Conservation (phyloP, 2,113 vertebrate species). For the Hemiprocne comata region DNA sequence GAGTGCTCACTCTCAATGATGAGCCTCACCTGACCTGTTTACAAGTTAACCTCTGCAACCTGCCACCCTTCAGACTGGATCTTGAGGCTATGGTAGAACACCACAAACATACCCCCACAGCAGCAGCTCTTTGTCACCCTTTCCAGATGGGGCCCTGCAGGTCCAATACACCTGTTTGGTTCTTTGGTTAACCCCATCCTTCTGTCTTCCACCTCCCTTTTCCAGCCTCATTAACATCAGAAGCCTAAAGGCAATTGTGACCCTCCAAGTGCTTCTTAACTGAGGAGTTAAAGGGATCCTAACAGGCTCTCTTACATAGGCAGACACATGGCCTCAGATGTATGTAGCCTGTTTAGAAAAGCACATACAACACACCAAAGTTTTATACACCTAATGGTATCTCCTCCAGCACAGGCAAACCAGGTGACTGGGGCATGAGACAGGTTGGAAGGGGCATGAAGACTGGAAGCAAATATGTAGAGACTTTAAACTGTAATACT, state of each 20-base stretch:
- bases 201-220: background rate
- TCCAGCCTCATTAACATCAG: background rate
- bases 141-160: background rate
- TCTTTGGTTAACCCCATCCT: background rate
- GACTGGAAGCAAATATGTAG: background rate
- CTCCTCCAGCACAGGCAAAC: background rate
- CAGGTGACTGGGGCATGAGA: background rate
- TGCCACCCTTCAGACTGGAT: background rate
- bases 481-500: background rate
- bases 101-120: accelerated
- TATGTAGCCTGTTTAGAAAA: background rate
- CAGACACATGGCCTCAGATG: background rate
- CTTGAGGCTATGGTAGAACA: accelerated
- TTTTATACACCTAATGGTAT: background rate
- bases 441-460: background rate
- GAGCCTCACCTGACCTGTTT: background rate
- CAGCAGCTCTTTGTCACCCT: background rate
- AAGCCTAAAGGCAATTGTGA: background rate
- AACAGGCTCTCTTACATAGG: background rate
- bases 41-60: background rate
- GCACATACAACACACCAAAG: background rate
- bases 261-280: background rate
- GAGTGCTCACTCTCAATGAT: background rate
- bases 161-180: background rate
- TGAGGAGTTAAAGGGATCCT: background rate